A percentile compares a stretch with the other conserved stretches of the same genome.
Evolutionary conservation across 2,888 invertebrate genomes (phyloP).

Genomic region (Tiphia femorata): DNA sequence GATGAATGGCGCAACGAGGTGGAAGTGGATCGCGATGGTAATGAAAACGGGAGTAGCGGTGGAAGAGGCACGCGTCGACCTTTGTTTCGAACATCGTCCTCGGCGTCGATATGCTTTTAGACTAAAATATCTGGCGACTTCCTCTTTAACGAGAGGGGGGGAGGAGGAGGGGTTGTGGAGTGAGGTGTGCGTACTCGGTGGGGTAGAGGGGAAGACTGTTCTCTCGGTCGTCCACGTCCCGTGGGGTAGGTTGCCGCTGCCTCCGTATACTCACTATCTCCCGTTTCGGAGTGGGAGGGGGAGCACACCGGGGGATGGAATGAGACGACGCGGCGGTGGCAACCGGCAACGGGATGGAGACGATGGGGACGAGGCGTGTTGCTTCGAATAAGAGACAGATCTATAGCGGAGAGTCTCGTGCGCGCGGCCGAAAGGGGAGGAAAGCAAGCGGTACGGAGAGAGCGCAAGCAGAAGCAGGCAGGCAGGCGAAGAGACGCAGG

Average conservation of each 20-base stretch:
- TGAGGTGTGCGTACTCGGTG: neutral
- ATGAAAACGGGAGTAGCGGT: too few species aligned
- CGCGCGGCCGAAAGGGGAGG: slow-evolving; percentile 45
- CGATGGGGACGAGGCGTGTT: slow-evolving; percentile 58
- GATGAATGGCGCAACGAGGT: too few species aligned
- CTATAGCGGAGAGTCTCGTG: slow-evolving; percentile 59
- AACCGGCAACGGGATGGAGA: slow-evolving; percentile 34
- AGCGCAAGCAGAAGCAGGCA: slow-evolving; percentile 33
- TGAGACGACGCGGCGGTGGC: slow-evolving; percentile 47
- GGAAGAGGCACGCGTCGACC: too few species aligned
- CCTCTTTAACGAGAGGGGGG: slow-evolving; percentile 50
- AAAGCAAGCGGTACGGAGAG: slow-evolving; percentile 38
- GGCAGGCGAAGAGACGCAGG: slow-evolving; percentile 46
- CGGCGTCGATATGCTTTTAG: slow-evolving; percentile 22
- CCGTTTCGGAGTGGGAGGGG: slow-evolving; percentile 51
- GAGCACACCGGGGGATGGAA: slow-evolving; percentile 43
- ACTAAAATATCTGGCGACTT: slow-evolving; percentile 36
- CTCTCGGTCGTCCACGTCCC: slow-evolving; percentile 57
- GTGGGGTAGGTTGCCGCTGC: slow-evolving; percentile 58
- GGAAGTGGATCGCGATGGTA: too few species aligned
- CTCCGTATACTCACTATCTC: slow-evolving; percentile 48
- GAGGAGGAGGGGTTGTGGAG: slow-evolving; percentile 15
- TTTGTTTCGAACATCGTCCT: too few species aligned
- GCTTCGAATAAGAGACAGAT: slow-evolving; percentile 65
- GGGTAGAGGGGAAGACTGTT: slow-evolving; percentile 30